phyloP scores from a whole-genome alignment of 2,888 invertebrate species.

The Phalera bucephala region DNA sequence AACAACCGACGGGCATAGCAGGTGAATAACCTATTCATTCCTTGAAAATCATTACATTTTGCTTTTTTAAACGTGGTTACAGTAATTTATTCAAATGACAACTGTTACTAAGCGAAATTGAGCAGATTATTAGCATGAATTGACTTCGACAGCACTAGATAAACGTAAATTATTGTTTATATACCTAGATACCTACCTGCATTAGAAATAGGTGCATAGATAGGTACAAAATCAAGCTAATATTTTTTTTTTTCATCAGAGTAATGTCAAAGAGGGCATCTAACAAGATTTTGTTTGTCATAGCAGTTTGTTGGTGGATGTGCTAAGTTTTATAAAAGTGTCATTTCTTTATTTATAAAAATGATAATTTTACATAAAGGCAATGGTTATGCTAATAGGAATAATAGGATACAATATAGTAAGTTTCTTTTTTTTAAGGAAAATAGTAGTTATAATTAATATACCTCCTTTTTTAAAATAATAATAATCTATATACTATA shows the following conservation, averaged over 20 bases:
- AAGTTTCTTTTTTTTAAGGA: background rate
- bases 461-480: no score
- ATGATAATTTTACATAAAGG: background rate
- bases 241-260: background rate
- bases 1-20: conserved; percentile 43
- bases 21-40: conserved; percentile 48
- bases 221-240: no score
- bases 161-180: no score
- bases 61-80: background rate
- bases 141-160: no score
- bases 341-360: background rate
- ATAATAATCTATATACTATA: no score
- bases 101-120: background rate
- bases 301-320: background rate
- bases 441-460: no score
- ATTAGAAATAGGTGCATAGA: no score
- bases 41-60: no score
- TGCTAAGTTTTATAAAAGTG: background rate
- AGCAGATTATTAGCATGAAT: background rate
- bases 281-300: background rate
- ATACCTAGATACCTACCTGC: no score
- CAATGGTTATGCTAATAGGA: background rate
- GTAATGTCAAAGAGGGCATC: conserved; percentile 16
- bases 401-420: background rate
- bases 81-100: background rate